Evolutionary conservation across 2,888 invertebrate genomes (phyloP).

Genomic region (Archips xylosteana): DNA sequence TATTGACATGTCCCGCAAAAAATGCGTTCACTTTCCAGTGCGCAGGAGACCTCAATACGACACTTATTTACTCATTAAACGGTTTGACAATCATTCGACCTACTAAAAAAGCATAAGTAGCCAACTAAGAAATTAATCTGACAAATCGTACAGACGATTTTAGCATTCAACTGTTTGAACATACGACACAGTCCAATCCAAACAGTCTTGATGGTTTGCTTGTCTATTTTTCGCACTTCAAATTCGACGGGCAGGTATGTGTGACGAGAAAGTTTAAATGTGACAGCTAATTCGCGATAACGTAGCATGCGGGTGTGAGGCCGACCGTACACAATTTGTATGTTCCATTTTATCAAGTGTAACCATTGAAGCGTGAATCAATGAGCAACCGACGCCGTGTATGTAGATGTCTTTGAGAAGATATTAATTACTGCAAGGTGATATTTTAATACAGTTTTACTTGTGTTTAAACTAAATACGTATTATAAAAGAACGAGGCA

Average conservation of each 20-base stretch:
- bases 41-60: conserved; percentile 51
- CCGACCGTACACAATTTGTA: conserved; percentile 46
- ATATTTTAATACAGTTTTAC: not conserved
- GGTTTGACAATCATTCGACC: conserved; percentile 49
- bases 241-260: conserved; percentile 24
- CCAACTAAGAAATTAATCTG: conserved; percentile 11
- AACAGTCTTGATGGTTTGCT: not conserved
- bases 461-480: not conserved
- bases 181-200: conserved; percentile 1
- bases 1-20: conserved; percentile 40
- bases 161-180: not conserved
- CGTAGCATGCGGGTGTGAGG: conserved; percentile 47
- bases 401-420: not conserved
- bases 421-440: not conserved
- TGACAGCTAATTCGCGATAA: conserved; percentile 49
- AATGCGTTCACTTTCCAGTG: conserved; percentile 45
- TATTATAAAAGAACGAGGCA: conserved; percentile 10
- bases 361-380: conserved; percentile 43
- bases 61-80: conserved; percentile 45
- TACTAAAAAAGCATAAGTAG: conserved; percentile 44
- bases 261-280: conserved; percentile 38
- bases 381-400: conserved; percentile 33
- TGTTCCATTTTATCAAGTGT: conserved; percentile 46
- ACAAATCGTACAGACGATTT: conserved; percentile 6
- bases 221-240: conserved; percentile 27